Conservation (phyloP, 2,888 invertebrate genomes). For the Patella depressa region DNA sequence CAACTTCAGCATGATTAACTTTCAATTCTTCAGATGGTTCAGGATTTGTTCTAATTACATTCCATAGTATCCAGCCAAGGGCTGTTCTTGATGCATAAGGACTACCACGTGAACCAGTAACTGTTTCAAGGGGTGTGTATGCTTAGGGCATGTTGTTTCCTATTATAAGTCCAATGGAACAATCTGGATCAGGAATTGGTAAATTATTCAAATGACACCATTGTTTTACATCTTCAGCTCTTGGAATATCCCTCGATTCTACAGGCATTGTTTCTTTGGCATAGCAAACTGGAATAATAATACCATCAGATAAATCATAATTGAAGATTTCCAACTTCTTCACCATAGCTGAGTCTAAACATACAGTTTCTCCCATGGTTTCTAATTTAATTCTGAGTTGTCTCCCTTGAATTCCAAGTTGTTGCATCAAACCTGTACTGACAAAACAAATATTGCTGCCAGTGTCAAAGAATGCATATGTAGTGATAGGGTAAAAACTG, state of each 20-base stretch:
- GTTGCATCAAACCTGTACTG: neutral
- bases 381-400: neutral
- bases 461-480: constrained; percentile 7
- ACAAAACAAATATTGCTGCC: constrained; percentile 3
- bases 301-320: neutral
- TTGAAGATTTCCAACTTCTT: neutral
- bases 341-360: neutral
- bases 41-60: constrained; percentile 7
- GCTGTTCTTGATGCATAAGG: constrained; percentile 26
- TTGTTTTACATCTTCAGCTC: constrained; percentile 8
- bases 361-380: constrained; percentile 7
- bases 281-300: neutral
- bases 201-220: constrained; percentile 9
- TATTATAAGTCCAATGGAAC: neutral
- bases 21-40: neutral
- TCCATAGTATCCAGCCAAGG: constrained; percentile 30
- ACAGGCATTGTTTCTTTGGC: constrained; percentile 7
- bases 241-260: neutral
- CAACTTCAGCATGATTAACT: constrained; percentile 12
- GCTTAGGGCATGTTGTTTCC: constrained; percentile 18
- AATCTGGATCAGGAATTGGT: neutral
- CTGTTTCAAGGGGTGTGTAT: neutral
- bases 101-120: constrained; percentile 4
- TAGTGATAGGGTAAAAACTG: neutral
- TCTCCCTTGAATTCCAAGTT: neutral